Percentiles rank a stretch among this genome's conserved stretches.
Conservation (phyloP, 1,140 invertebrate species). For the Tyrophagus putrescentiae region DNA sequence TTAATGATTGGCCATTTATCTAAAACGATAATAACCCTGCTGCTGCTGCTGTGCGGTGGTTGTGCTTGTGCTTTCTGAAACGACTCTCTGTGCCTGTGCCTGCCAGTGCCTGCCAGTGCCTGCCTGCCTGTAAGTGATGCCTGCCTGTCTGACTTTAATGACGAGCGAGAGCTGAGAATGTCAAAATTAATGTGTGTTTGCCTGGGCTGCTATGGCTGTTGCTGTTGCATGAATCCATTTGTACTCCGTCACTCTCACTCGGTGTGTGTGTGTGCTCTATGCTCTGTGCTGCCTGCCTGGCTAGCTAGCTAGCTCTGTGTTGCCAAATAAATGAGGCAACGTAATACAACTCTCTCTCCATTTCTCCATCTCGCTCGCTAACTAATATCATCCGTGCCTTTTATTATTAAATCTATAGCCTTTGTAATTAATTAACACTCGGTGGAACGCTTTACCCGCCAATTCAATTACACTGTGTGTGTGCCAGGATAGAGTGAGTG, state of each 20-base stretch:
- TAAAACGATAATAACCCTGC: conserved; percentile 17
- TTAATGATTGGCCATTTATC: conserved; percentile 20
- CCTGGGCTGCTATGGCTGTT: not conserved
- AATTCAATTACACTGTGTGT: conserved; percentile 2
- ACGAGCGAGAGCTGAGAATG: too few species aligned
- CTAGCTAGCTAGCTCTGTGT: too few species aligned
- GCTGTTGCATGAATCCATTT: conserved; percentile 15
- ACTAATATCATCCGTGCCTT: conserved; percentile 12
- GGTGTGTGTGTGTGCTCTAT: too few species aligned
- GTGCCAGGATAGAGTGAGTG: too few species aligned
- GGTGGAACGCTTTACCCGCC: not conserved
- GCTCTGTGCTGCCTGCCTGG: too few species aligned
- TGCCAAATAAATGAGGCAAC: not conserved
- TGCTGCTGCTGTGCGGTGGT: not conserved
- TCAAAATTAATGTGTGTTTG: conserved; percentile 19
- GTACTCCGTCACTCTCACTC: not conserved
- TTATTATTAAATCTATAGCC: conserved; percentile 10
- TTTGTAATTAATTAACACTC: conserved; percentile 11
- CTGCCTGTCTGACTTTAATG: conserved; percentile 18
- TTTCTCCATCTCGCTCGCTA: not conserved
- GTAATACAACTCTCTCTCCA: not conserved
- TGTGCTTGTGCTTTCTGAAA: too few species aligned
- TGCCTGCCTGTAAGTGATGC: conserved; percentile 12
- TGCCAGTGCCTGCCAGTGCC: not conserved
- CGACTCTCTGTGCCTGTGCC: not conserved